These are phyloP conservation scores for Nothobranchius furzeri DNA, from an alignment of 2,113 vertebrate genomes.

Conservation along the genomic window DNA sequence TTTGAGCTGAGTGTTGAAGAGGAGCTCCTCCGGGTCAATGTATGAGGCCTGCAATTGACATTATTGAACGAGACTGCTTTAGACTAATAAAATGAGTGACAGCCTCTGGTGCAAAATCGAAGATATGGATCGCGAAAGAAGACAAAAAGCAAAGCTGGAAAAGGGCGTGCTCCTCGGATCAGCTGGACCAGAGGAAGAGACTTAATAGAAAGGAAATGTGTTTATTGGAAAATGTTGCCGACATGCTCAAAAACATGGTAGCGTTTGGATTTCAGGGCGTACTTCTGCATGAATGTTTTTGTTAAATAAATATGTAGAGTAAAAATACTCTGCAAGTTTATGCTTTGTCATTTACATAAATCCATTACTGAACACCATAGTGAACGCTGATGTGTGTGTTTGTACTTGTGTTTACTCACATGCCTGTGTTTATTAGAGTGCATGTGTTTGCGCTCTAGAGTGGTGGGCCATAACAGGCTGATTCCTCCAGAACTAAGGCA, in stretches of 20 bases:
- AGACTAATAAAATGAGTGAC: slow-evolving; percentile 80
- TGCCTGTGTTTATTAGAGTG: slow-evolving; percentile 3
- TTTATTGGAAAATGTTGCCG: slow-evolving; percentile 62
- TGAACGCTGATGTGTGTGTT: slow-evolving; percentile 10
- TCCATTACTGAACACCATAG: slow-evolving; percentile 5
- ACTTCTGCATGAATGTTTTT: background rate
- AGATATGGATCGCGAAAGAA: slow-evolving; percentile 73
- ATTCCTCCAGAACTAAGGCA: slow-evolving; percentile 71
- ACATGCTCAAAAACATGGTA: slow-evolving; percentile 18
- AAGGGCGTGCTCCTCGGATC: slow-evolving; percentile 57
- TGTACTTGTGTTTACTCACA: slow-evolving; percentile 11
- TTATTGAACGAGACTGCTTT: slow-evolving; percentile 75
- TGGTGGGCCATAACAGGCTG: slow-evolving; percentile 64
- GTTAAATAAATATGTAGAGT: background rate
- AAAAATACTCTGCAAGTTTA: slow-evolving; percentile 6
- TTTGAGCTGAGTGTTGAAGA: slow-evolving; percentile 46
- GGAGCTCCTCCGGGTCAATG: slow-evolving; percentile 71
- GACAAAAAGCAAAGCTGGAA: slow-evolving; percentile 54
- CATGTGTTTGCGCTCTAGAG: slow-evolving; percentile 36
- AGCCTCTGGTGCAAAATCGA: slow-evolving; percentile 75
- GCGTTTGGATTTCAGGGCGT: background rate
- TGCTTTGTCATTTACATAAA: slow-evolving; percentile 19
- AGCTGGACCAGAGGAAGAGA: slow-evolving; percentile 42
- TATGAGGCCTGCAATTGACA: slow-evolving; percentile 71
- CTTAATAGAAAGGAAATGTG: slow-evolving; percentile 49